Percentiles rank a stretch among this genome's conserved stretches.
These are phyloP conservation scores for Xylocopa sonorina DNA, from an alignment of 1,140 invertebrate species.

Conservation along the genomic window DNA sequence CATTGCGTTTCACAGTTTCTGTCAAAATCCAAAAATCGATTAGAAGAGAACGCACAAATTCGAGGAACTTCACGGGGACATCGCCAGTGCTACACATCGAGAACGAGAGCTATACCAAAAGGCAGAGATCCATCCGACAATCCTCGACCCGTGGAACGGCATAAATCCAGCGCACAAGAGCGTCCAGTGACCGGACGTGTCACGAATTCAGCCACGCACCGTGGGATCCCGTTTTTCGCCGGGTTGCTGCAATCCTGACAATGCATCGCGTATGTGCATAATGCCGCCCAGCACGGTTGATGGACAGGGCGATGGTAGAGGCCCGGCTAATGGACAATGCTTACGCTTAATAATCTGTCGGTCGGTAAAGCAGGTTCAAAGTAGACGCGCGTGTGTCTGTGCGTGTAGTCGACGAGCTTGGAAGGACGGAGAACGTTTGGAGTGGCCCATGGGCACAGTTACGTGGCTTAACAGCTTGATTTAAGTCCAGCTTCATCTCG, in stretches of 20 bases:
- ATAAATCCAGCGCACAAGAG: conserved; percentile 24
- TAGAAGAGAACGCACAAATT: too few relatives aligned
- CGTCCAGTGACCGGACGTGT: conserved; percentile 11
- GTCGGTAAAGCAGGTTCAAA: conserved; percentile 37
- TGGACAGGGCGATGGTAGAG: conserved; percentile 18
- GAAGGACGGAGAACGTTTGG: too few relatives aligned
- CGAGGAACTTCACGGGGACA: too few relatives aligned
- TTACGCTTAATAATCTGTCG: conserved; percentile 49
- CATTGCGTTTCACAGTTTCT: too few relatives aligned
- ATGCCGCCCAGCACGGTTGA: conserved; percentile 32
- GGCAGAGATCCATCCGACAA: too few relatives aligned
- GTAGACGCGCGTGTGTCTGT: neutral
- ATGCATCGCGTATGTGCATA: conserved; percentile 37
- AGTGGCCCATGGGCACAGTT: conserved; percentile 8
- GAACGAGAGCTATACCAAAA: too few relatives aligned
- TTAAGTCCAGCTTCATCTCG: too few relatives aligned
- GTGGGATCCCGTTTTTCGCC: conserved; percentile 39
- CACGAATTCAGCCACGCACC: conserved; percentile 10
- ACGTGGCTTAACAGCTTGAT: too few relatives aligned
- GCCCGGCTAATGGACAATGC: conserved; percentile 49
- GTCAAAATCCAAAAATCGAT: too few relatives aligned
- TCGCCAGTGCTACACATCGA: too few relatives aligned
- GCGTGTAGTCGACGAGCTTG: neutral
- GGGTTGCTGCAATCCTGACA: conserved; percentile 22
- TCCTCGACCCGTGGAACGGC: neutral